A percentile compares a stretch with the other conserved stretches of the same genome.
Evolutionary conservation across 2,888 invertebrate genomes (phyloP).

Genomic region (Aplocera efformata): DNA sequence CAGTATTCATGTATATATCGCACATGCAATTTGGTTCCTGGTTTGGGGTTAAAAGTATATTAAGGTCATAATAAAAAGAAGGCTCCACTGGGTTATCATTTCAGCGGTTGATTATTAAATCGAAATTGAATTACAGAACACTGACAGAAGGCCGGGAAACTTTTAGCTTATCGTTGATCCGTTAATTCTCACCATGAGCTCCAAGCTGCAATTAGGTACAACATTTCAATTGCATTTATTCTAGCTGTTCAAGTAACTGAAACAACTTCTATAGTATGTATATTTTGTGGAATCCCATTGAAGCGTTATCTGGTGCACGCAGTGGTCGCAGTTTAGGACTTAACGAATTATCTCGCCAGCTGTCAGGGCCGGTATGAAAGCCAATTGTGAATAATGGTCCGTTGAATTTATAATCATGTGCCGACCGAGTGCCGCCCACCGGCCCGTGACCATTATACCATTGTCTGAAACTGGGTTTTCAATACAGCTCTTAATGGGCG

Average conservation of each 20-base stretch:
- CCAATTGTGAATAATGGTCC: conserved; percentile 69
- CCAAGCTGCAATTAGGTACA: neutral
- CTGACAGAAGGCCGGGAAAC: no score
- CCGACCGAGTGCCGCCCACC: conserved; percentile 21
- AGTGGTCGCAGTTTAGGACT: conserved; percentile 69
- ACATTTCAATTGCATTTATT: neutral
- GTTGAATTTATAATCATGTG: conserved; percentile 34
- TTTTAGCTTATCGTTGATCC: no score
- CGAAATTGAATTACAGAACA: no score
- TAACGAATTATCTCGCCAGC: conserved; percentile 69
- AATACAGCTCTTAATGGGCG: conserved; percentile 26
- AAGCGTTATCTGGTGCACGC: conserved; percentile 66
- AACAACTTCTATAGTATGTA: conserved; percentile 35
- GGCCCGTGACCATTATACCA: conserved; percentile 26
- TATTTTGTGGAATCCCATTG: conserved; percentile 59
- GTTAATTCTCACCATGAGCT: no score
- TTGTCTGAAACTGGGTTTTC: conserved; percentile 30
- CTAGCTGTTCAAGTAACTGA: conserved; percentile 5
- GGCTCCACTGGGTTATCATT: no score
- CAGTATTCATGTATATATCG: no score
- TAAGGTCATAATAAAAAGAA: no score
- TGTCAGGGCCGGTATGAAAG: conserved; percentile 61
- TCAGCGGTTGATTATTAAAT: no score
- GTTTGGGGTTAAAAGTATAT: no score
- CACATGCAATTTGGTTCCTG: no score